Percentiles rank a stretch among this genome's conserved stretches.
Conservation (phyloP, 2,113 vertebrate species). For the Meriones unguiculatus region DNA sequence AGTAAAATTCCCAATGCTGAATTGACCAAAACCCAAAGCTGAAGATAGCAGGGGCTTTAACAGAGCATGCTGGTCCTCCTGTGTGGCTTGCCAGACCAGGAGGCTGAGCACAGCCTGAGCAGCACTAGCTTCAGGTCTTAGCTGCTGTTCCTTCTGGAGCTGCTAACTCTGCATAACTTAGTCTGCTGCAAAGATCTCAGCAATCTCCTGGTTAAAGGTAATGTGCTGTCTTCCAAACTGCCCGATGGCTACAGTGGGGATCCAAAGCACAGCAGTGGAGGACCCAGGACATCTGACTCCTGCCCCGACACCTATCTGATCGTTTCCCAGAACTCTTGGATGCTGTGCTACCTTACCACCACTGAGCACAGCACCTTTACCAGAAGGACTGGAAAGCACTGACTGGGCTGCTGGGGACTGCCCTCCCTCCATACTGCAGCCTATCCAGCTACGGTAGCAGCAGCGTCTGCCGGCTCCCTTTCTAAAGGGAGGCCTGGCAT, state of each 20-base stretch:
- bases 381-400: neutral
- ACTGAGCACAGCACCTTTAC: neutral
- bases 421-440: accelerated
- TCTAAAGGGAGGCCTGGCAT: neutral
- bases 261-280: neutral
- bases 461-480: neutral
- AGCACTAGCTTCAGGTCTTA: accelerated
- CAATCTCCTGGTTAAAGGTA: neutral
- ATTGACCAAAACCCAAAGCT: neutral
- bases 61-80: accelerated
- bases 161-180: neutral
- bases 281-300: neutral
- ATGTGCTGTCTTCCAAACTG: neutral
- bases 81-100: neutral
- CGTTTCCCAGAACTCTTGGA: neutral
- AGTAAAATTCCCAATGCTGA: neutral
- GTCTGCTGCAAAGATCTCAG: neutral
- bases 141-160: neutral
- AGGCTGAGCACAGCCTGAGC: accelerated
- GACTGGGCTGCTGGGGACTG: accelerated
- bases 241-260: neutral
- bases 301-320: neutral
- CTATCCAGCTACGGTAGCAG: neutral
- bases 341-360: neutral
- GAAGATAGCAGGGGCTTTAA: neutral